Evolutionary conservation across 2,888 invertebrate genomes (phyloP).

Genomic region (Heliconius sara): DNA sequence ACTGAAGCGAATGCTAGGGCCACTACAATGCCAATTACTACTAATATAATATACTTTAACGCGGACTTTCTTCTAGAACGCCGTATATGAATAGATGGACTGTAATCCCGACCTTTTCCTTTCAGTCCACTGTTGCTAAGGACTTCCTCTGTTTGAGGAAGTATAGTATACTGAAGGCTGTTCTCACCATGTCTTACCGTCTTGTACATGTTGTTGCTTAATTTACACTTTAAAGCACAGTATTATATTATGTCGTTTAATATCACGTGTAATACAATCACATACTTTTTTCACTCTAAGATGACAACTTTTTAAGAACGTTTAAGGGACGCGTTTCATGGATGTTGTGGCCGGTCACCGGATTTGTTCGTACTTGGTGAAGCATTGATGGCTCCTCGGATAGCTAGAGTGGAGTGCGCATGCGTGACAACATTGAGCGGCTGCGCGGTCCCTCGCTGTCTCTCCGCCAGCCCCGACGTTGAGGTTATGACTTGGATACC

Average conservation of each 20-base stretch:
- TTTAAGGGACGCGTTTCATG: conserved; percentile 59
- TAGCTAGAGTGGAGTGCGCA: conserved; percentile 60
- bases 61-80: conserved; percentile 69
- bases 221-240: conserved; percentile 73
- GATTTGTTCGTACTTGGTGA: conserved; percentile 74
- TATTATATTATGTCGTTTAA: conserved; percentile 52
- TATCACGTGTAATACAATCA: conserved; percentile 65
- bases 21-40: conserved; percentile 68
- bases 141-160: conserved; percentile 88
- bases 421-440: conserved; percentile 81
- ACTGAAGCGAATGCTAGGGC: conserved; percentile 67
- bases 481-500: conserved; percentile 79
- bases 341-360: conserved; percentile 61
- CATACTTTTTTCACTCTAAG: conserved; percentile 64
- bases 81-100: conserved; percentile 76
- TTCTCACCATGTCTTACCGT: conserved; percentile 90
- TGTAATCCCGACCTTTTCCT: conserved; percentile 81
- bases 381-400: conserved; percentile 60
- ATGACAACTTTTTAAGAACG: conserved; percentile 53
- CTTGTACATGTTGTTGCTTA: conserved; percentile 86
- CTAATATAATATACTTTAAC: conserved; percentile 69
- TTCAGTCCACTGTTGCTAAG: conserved; percentile 84
- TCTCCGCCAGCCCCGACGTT: conserved; percentile 64
- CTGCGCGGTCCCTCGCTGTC: conserved; percentile 69
- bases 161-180: conserved; percentile 89